Evolutionary conservation across 2,888 invertebrate species (phyloP).

Genomic region (Camponotus fellah): DNA sequence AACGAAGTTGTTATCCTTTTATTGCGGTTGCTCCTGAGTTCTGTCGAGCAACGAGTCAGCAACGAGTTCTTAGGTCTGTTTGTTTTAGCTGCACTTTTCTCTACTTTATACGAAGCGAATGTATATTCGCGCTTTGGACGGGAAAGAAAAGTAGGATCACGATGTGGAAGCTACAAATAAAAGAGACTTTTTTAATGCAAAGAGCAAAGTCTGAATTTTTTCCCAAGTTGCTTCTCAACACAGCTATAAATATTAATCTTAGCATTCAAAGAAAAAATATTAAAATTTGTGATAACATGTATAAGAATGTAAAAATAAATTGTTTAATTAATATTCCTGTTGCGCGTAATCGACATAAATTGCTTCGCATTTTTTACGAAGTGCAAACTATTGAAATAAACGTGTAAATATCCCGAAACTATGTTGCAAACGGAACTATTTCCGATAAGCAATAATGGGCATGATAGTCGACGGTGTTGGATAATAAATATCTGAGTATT

Average conservation of each 20-base stretch:
- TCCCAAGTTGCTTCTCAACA: background rate
- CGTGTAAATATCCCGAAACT: slow-evolving; percentile 23
- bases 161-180: background rate
- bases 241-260: background rate
- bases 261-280: background rate
- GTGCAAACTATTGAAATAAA: background rate
- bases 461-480: slow-evolving; percentile 9
- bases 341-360: background rate
- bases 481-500: slow-evolving; percentile 52
- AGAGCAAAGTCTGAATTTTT: slow-evolving; percentile 21
- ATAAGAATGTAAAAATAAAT: background rate
- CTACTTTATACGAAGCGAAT: background rate
- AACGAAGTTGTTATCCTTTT: background rate
- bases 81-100: slow-evolving; percentile 14
- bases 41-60: slow-evolving; percentile 12
- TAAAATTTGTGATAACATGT: background rate
- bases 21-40: background rate
- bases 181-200: background rate
- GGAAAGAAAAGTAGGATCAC: background rate
- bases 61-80: slow-evolving; percentile 25
- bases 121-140: background rate
- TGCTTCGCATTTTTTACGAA: background rate
- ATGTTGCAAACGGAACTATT: slow-evolving; percentile 31
- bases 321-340: background rate
- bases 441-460: slow-evolving; percentile 48